Evolutionary conservation across 2,888 invertebrate species (phyloP).

Genomic region (Lasioglossum leucozonium): DNA sequence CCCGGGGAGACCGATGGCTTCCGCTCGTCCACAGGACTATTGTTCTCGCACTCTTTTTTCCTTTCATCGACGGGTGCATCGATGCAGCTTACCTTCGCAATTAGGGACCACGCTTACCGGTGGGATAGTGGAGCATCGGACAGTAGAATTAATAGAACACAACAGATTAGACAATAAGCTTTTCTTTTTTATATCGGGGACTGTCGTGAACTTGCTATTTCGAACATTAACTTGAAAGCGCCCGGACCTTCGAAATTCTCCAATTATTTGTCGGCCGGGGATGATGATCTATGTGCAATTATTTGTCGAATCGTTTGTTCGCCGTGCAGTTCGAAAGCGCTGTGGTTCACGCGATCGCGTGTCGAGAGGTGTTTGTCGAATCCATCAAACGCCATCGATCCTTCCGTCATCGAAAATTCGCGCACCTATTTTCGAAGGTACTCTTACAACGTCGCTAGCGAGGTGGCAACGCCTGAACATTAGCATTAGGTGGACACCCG

Average conservation of each 20-base stretch:
- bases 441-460: not conserved
- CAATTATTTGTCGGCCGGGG: not conserved
- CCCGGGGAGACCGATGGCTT: not conserved
- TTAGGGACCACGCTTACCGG: not conserved
- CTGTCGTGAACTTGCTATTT: not conserved
- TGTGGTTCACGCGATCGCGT: conserved; percentile 57
- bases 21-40: not conserved
- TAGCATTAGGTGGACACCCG: no score
- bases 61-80: not conserved
- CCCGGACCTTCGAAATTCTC: not conserved
- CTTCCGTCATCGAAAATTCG: not conserved
- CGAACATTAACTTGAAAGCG: not conserved
- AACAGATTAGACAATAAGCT: not conserved
- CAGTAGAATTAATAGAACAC: not conserved
- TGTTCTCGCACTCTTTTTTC: not conserved
- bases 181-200: not conserved
- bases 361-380: conserved; percentile 35
- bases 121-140: not conserved
- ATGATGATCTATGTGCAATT: not conserved
- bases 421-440: not conserved
- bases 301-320: not conserved
- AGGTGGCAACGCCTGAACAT: not conserved
- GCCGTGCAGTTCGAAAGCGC: not conserved
- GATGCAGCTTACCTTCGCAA: not conserved
- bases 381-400: conserved; percentile 26